Evolutionary conservation across 2,888 invertebrate genomes (phyloP).

Genomic region (Uropetala carovei): DNA sequence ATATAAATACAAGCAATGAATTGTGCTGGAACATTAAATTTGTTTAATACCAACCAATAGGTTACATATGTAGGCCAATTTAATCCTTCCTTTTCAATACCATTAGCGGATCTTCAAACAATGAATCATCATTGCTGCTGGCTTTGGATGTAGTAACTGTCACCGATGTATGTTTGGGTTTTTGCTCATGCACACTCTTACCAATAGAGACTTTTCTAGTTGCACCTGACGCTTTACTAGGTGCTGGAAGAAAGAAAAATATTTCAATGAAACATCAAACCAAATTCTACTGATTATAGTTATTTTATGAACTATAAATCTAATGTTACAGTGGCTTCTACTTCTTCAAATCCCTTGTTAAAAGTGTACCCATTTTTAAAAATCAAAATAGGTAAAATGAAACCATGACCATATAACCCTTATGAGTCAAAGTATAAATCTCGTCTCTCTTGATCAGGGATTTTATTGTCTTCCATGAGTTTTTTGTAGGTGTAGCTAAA

Average conservation of each 20-base stretch:
- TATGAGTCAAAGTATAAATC: too few species aligned
- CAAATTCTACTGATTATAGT: neutral
- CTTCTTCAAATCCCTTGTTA: neutral
- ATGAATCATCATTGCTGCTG: constrained; percentile 18
- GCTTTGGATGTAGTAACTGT: neutral
- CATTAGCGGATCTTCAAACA: constrained; percentile 54
- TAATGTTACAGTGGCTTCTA: neutral
- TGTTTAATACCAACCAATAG: neutral
- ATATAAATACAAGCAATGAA: neutral
- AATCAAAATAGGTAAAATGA: neutral
- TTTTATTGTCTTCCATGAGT: too few species aligned
- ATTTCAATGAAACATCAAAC: neutral
- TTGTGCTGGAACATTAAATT: neutral
- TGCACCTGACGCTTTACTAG: constrained; percentile 6
- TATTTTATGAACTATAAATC: neutral
- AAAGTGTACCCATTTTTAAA: neutral
- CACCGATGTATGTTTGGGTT: neutral
- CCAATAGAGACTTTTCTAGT: neutral
- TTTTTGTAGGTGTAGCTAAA: too few species aligned
- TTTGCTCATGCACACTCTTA: neutral
- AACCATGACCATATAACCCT: neutral
- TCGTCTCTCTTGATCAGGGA: too few species aligned
- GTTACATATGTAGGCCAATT: neutral
- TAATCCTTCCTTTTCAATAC: constrained; percentile 51
- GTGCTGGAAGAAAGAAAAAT: neutral